A percentile compares a stretch with the other conserved stretches of the same genome.
phyloP scores from a whole-genome alignment of 35 echinoderm and acorn worm genomes.

The Apostichopus parvimensis region DNA sequence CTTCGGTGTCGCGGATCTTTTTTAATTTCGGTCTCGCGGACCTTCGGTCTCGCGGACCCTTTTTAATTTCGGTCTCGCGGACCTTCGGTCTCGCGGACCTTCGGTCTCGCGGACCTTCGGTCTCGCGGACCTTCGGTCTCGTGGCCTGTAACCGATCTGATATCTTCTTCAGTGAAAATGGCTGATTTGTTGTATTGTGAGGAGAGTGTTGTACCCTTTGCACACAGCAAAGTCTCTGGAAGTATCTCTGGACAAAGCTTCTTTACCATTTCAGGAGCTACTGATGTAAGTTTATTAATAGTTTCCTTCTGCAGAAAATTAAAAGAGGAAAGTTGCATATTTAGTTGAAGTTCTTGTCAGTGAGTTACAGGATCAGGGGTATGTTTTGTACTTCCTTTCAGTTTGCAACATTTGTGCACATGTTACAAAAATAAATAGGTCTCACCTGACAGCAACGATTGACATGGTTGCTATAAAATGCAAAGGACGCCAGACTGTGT shows the following conservation, averaged over 20 bases:
- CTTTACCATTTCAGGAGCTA: neutral
- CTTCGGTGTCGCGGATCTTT: neutral
- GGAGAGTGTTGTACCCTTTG: neutral
- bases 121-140: too few relatives aligned
- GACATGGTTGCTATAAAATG: neutral
- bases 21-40: too few relatives aligned
- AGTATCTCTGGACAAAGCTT: neutral
- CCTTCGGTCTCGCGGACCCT: too few relatives aligned
- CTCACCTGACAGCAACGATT: neutral
- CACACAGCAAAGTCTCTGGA: neutral
- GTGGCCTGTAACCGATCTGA: neutral
- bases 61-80: too few relatives aligned
- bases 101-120: too few relatives aligned
- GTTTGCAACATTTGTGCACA: neutral
- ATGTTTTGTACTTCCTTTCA: neutral
- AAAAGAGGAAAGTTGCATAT: neutral
- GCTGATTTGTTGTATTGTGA: neutral
- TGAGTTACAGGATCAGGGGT: neutral
- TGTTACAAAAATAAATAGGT: neutral
- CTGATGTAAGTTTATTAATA: neutral
- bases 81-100: neutral
- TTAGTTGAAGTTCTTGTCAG: neutral
- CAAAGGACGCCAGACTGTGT: too few relatives aligned
- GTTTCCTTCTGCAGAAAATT: conserved; percentile 15
- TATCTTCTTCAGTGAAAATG: neutral